These are phyloP conservation scores for Tinea semifulvella DNA, from an alignment of 2,888 invertebrate genomes.

Conservation along the genomic window DNA sequence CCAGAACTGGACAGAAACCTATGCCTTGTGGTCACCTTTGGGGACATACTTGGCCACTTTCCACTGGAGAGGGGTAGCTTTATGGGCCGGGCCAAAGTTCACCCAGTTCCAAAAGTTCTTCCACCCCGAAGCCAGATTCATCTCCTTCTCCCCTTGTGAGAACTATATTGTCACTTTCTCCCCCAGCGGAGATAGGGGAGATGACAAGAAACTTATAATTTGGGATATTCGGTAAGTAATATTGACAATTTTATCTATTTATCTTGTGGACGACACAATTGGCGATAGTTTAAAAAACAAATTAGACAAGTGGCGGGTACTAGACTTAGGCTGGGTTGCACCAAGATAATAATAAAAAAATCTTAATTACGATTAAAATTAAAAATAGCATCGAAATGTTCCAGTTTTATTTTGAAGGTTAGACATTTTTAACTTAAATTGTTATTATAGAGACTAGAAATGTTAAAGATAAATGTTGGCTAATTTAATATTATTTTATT, in stretches of 20 bases:
- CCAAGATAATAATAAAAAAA: no score
- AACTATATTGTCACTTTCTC: slow-evolving; percentile 96
- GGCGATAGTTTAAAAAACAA: neutral
- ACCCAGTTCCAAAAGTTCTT: slow-evolving; percentile 91
- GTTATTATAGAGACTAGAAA: no score
- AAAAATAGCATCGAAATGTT: no score
- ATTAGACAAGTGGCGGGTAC: no score
- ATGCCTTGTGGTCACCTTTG: slow-evolving; percentile 96
- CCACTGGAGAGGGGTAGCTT: slow-evolving; percentile 93
- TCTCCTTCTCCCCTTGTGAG: slow-evolving; percentile 98
- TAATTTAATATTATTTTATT: slow-evolving; percentile 11
- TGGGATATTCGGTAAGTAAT: slow-evolving; percentile 92
- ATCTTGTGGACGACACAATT: neutral
- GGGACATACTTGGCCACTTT: slow-evolving; percentile 97
- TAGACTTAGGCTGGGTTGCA: no score
- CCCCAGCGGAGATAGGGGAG: slow-evolving; percentile 75
- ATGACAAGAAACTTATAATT: slow-evolving; percentile 87
- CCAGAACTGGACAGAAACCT: slow-evolving; percentile 95
- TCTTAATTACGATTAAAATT: no score
- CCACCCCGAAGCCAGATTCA: slow-evolving; percentile 90
- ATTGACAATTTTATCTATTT: slow-evolving; percentile 7
- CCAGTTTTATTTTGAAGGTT: no score
- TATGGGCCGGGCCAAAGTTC: slow-evolving; percentile 97
- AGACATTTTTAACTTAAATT: no score
- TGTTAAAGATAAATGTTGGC: no score